Evolutionary conservation across 2,888 invertebrate genomes (phyloP).

Genomic region (Leptarthrus brevirostris): DNA sequence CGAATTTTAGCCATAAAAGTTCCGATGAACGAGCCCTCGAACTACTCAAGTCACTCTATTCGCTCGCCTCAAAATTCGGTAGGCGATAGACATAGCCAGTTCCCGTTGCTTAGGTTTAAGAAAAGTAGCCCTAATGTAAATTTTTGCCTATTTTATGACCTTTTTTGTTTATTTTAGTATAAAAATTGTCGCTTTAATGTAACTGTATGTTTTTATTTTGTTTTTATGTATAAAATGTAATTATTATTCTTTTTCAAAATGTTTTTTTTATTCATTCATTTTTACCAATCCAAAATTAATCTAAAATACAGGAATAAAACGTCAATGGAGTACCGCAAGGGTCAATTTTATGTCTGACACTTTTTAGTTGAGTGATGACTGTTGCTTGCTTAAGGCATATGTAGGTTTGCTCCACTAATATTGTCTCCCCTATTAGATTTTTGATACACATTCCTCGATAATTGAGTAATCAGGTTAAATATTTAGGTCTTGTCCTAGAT

Average conservation of each 20-base stretch:
- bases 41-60: conserved; percentile 83
- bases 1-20: conserved; percentile 65
- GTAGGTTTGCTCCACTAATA: too few species aligned
- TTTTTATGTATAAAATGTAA: conserved; percentile 13
- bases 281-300: too few species aligned
- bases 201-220: conserved; percentile 11
- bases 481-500: too few species aligned
- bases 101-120: conserved; percentile 38
- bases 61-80: conserved; percentile 86
- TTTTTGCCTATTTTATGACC: conserved; percentile 1
- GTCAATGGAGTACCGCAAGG: too few species aligned
- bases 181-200: conserved; percentile 8
- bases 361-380: too few species aligned
- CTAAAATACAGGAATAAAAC: too few species aligned
- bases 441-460: too few species aligned
- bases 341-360: too few species aligned
- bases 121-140: conserved; percentile 23
- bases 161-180: conserved; percentile 5
- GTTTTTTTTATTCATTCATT: background rate
- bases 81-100: conserved; percentile 64
- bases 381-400: too few species aligned
- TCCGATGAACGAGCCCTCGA: conserved; percentile 85
- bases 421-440: too few species aligned
- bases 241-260: conserved; percentile 1
- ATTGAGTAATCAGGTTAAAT: too few species aligned